Evolutionary conservation across 2,888 invertebrate genomes (phyloP).

Genomic region (Halictus ligatus): DNA sequence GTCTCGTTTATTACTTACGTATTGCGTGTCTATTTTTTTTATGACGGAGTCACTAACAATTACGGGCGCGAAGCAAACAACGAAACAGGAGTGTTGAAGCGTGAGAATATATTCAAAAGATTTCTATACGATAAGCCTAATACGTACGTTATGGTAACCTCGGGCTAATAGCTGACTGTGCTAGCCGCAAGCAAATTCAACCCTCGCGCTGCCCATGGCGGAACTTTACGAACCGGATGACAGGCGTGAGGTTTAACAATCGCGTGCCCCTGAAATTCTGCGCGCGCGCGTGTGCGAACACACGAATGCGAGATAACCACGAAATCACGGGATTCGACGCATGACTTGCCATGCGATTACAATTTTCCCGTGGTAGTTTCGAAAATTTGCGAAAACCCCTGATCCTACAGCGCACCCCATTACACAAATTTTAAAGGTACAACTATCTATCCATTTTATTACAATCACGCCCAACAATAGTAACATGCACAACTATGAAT

Average conservation of each 20-base stretch:
- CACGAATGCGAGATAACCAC: constrained; percentile 55
- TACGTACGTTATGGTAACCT: constrained; percentile 45
- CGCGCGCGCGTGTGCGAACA: constrained; percentile 38
- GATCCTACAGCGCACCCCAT: not conserved
- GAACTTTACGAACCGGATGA: constrained; percentile 72
- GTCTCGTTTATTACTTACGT: not conserved
- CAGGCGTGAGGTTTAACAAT: constrained; percentile 65
- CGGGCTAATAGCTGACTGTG: constrained; percentile 55
- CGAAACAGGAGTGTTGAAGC: constrained; percentile 34
- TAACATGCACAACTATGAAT: not conserved
- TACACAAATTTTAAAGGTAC: not conserved
- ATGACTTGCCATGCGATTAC: constrained; percentile 56
- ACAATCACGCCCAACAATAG: not conserved
- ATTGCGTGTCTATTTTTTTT: not conserved
- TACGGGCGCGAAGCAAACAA: constrained; percentile 36
- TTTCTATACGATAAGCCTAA: constrained; percentile 60
- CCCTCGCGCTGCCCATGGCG: constrained; percentile 54
- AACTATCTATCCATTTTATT: not conserved
- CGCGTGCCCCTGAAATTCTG: constrained; percentile 66
- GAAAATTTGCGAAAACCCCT: constrained; percentile 45
- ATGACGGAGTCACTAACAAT: no score
- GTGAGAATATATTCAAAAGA: constrained; percentile 61
- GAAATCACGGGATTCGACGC: constrained; percentile 67
- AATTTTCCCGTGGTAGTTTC: constrained; percentile 36
- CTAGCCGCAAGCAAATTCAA: constrained; percentile 66